Evolutionary conservation across 2,113 vertebrate genomes (phyloP).

Genomic region (Aldabrachelys gigantea): DNA sequence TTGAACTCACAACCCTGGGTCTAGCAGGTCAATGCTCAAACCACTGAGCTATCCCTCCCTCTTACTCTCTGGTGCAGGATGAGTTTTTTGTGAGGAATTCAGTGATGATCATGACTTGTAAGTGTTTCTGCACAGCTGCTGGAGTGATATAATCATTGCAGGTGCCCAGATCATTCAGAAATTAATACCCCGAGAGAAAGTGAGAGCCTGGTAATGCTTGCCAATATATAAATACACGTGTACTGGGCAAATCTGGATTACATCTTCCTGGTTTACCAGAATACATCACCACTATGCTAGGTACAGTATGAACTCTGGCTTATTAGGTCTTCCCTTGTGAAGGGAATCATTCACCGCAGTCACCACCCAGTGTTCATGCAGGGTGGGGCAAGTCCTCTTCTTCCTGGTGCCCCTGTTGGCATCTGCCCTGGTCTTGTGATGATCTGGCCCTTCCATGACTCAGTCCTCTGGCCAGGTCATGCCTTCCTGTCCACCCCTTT

Average conservation of each 20-base stretch:
- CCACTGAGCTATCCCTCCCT: too few species aligned
- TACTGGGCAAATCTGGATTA: background rate
- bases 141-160: background rate
- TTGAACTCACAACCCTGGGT: too few species aligned
- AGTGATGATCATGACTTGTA: background rate
- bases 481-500: background rate
- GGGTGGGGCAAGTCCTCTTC: background rate
- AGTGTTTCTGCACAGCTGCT: constrained; percentile 10
- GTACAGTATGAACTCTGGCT: background rate
- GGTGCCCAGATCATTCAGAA: constrained; percentile 3
- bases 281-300: background rate
- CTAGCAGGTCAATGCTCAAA: too few species aligned
- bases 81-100: background rate
- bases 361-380: background rate
- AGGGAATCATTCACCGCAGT: background rate
- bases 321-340: background rate
- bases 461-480: background rate
- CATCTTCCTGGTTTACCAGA: background rate
- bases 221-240: background rate
- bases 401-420: background rate
- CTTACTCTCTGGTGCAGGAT: background rate
- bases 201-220: background rate
- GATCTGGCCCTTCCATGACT: background rate
- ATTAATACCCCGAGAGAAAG: background rate
- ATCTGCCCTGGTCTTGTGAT: background rate